Evolutionary conservation across 2,113 vertebrate species (phyloP), one percentile per base, ranked within the genome.

Genomic region (Theropithecus gelada): DNA sequence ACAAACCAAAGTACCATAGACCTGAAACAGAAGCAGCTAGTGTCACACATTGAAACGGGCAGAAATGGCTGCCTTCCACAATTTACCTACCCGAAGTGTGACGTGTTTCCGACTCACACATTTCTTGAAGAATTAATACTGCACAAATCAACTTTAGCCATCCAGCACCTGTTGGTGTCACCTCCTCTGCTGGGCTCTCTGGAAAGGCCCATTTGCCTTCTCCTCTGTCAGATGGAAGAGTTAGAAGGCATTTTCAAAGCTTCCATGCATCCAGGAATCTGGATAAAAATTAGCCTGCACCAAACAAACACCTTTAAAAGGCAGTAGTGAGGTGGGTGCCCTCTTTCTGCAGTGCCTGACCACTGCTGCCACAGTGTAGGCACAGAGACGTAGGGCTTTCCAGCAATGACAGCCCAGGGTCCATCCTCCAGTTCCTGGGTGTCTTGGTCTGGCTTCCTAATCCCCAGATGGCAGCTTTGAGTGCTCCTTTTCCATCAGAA

Each of bases 161-260:
- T 6, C 35, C 0, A 4, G 23, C 25, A 25, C 50, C 52, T 18
- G 6, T 1, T 3, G 23, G 13, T n/a, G 2, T 11, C 8, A 27
- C 20, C 61, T 75, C 0, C 0, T 1, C n/a, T 4, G 43, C 68
- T 1, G 0, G 45, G 14, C 38, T 17, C 48, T 38, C 88, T 40
- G 38, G 43, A 40, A 7, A 5, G 59, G 9, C n/a, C 40, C 66
- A 6, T 1, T 6, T 9, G 66, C 11, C 75, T 50, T 45, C 30
- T 38, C 27, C 12, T 17, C 57, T 11, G 12, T 12, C 18, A 3
- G 6, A 3, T 0, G 52, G 45, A 16, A 78, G 43, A 83, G 11
- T 2, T 16, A 27, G 78, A 81, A 86, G 4, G 27, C 17, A 3
- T 5, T 27, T 23, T 30, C 52, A 59, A 92, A 48, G 14, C 8